Evolutionary conservation across 2,113 vertebrate genomes (phyloP).

Genomic region (Lophotis ruficrista): DNA sequence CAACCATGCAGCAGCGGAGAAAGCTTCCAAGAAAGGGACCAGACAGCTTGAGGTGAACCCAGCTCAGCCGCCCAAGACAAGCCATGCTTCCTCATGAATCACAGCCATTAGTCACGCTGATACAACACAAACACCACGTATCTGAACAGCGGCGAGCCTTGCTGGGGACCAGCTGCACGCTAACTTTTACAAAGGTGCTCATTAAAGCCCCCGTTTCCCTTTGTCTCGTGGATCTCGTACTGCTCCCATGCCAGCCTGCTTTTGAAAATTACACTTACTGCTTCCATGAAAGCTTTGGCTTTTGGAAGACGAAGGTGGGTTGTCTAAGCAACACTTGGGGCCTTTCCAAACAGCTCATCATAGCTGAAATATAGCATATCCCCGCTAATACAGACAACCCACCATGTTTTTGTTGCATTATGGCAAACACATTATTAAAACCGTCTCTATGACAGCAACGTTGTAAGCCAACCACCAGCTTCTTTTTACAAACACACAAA

Average conservation of each 20-base stretch:
- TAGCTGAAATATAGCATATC: background rate
- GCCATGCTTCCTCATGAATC: background rate
- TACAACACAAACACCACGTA: fast-evolving
- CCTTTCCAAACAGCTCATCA: background rate
- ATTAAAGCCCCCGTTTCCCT: background rate
- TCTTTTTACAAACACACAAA: background rate
- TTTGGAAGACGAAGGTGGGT: background rate
- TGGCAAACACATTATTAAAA: background rate
- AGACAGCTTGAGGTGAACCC: background rate
- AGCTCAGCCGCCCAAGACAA: background rate
- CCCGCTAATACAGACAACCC: background rate
- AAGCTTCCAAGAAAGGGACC: background rate
- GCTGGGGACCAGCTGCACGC: background rate
- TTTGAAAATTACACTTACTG: background rate
- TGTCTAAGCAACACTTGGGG: background rate
- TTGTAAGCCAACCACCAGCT: background rate
- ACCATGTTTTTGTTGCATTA: background rate
- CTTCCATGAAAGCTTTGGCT: background rate
- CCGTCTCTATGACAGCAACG: background rate
- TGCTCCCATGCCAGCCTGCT: background rate
- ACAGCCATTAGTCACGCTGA: background rate
- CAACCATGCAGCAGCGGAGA: background rate
- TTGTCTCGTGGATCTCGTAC: background rate
- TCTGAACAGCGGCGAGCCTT: background rate
- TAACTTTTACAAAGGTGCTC: background rate